Percentiles rank a stretch among this genome's conserved stretches.
phyloP scores from a whole-genome alignment of 2,113 vertebrate species.

The Antechinus flavipes region DNA sequence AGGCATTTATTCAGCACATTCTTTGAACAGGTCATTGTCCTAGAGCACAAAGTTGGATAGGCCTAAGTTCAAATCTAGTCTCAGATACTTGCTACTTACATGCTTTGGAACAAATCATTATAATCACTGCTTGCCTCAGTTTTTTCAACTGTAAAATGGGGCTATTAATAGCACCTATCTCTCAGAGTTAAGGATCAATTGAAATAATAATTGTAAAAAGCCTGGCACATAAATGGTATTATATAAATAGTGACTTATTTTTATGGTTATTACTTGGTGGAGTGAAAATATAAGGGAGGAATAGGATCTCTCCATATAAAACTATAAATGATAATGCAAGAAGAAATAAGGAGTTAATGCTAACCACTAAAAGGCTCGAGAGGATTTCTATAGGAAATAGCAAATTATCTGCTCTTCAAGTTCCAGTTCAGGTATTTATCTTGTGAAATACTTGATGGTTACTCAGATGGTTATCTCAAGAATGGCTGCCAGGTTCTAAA shows the following conservation, averaged over 20 bases:
- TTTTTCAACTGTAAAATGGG: background rate
- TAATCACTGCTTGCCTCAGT: background rate
- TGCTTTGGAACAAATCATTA: background rate
- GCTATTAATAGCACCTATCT: background rate
- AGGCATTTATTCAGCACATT: too few relatives aligned
- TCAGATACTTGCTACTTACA: background rate
- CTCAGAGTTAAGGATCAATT: background rate
- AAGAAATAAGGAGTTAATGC: background rate
- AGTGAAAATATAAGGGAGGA: background rate
- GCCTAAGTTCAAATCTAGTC: background rate
- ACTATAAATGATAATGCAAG: background rate
- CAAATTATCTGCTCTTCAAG: background rate
- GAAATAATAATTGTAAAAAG: background rate
- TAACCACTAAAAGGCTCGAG: background rate
- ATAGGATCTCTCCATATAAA: background rate
- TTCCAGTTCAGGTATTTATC: background rate
- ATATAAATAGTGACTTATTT: background rate
- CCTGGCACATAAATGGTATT: background rate
- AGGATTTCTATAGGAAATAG: background rate
- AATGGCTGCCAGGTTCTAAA: background rate
- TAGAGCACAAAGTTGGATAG: background rate
- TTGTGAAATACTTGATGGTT: background rate
- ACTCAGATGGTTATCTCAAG: background rate
- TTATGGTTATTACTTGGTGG: background rate
- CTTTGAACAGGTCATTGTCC: background rate